A percentile compares a stretch with the other conserved stretches of the same genome.
phyloP scores from a whole-genome alignment of 2,113 vertebrate genomes.

The Empidonax alnorum region DNA sequence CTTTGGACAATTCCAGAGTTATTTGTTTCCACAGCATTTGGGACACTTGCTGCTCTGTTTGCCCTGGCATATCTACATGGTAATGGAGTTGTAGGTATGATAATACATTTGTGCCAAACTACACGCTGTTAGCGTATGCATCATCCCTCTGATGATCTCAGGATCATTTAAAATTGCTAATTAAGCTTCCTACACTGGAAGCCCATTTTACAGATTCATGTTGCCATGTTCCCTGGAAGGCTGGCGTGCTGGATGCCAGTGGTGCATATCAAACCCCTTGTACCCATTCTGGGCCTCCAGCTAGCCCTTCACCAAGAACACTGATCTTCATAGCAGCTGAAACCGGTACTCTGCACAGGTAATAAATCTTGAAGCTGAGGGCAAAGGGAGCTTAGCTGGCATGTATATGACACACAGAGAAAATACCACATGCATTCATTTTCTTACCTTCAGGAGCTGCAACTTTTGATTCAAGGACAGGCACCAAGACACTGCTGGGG shows the following conservation, averaged over 20 bases:
- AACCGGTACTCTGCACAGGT: not conserved
- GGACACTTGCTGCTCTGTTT: not conserved
- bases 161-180: not conserved
- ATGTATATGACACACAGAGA: not conserved
- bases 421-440: not conserved
- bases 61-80: not conserved
- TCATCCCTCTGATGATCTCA: not conserved
- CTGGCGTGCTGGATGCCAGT: not conserved
- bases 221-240: not conserved
- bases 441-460: not conserved
- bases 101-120: not conserved
- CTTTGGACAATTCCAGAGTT: slow-evolving; percentile 1
- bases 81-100: slow-evolving; percentile 3
- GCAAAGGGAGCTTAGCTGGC: not conserved
- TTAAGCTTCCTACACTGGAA: not conserved
- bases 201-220: not conserved
- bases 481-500: not conserved
- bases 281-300: not conserved
- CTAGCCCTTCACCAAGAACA: not conserved
- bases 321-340: not conserved
- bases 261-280: not conserved
- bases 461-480: not conserved
- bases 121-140: not conserved
- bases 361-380: not conserved
- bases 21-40: not conserved